Percentiles rank a stretch among this genome's conserved stretches.
Evolutionary conservation across 2,888 invertebrate genomes (phyloP).

Genomic region (Lasioglossum calceatum): DNA sequence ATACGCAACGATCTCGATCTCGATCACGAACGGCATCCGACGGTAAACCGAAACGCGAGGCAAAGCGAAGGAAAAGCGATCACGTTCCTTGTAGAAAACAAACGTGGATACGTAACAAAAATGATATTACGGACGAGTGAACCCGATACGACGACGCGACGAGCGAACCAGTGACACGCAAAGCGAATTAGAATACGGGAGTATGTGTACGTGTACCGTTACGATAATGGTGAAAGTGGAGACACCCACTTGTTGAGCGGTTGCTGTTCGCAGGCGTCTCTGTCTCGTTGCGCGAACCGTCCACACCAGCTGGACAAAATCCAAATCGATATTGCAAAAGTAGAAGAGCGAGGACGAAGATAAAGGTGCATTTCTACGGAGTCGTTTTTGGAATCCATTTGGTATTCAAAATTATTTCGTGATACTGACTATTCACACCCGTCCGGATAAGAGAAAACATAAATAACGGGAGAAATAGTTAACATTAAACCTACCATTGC

Average conservation of each 20-base stretch:
- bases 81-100: constrained; percentile 34
- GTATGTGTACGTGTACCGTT: constrained; percentile 72
- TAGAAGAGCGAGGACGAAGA: too few relatives aligned
- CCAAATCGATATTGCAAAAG: neutral
- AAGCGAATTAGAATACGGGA: constrained; percentile 76
- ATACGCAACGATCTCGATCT: neutral
- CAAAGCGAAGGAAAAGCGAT: neutral
- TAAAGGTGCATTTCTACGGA: neutral
- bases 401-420: neutral
- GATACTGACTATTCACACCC: neutral
- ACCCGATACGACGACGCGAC: constrained; percentile 44
- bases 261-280: constrained; percentile 39
- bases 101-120: constrained; percentile 30
- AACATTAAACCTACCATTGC: too few relatives aligned
- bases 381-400: neutral
- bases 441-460: neutral
- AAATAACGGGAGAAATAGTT: too few relatives aligned
- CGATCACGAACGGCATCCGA: neutral
- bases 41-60: neutral
- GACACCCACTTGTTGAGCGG: constrained; percentile 64
- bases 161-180: constrained; percentile 65
- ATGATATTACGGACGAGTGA: constrained; percentile 51
- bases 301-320: neutral
- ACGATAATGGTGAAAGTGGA: constrained; percentile 81
- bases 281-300: neutral